Evolutionary conservation across 1,140 invertebrate species (phyloP).

Genomic region (Drosophila sulfurigaster): DNA sequence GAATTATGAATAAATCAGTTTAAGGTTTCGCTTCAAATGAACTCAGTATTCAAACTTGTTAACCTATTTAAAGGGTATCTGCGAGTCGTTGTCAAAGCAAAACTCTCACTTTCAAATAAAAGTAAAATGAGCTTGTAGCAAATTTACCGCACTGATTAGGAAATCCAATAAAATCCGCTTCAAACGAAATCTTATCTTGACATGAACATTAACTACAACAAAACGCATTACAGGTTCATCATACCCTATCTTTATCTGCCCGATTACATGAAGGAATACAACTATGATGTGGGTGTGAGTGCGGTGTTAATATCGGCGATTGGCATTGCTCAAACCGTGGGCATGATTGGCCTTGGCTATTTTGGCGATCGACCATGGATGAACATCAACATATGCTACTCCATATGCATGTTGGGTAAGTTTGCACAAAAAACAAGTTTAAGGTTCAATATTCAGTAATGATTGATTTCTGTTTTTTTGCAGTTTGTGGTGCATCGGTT

Average conservation of each 20-base stretch:
- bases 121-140: background rate
- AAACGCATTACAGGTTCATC: slow-evolving; percentile 87
- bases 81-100: background rate
- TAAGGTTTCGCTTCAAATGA: no score
- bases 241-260: slow-evolving; percentile 95
- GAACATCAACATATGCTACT: slow-evolving; percentile 93
- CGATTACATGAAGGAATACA: slow-evolving; percentile 88
- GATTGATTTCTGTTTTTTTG: slow-evolving; percentile 9
- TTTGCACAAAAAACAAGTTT: no score
- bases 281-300: slow-evolving; percentile 89
- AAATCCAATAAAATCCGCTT: background rate
- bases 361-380: slow-evolving; percentile 95
- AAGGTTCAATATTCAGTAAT: background rate
- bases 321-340: slow-evolving; percentile 94
- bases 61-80: background rate
- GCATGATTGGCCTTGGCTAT: slow-evolving; percentile 95
- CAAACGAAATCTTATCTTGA: slow-evolving; percentile 17
- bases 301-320: slow-evolving; percentile 92
- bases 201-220: slow-evolving; percentile 13
- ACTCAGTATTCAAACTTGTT: no score
- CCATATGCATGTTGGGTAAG: slow-evolving; percentile 88
- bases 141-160: background rate
- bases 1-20: no score
- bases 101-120: slow-evolving; percentile 6
- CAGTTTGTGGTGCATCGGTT: slow-evolving; percentile 90